Base-by-base conservation (phyloP, 2,113 vertebrate genomes). In the Tympanuchus pallidicinctus region DNA sequence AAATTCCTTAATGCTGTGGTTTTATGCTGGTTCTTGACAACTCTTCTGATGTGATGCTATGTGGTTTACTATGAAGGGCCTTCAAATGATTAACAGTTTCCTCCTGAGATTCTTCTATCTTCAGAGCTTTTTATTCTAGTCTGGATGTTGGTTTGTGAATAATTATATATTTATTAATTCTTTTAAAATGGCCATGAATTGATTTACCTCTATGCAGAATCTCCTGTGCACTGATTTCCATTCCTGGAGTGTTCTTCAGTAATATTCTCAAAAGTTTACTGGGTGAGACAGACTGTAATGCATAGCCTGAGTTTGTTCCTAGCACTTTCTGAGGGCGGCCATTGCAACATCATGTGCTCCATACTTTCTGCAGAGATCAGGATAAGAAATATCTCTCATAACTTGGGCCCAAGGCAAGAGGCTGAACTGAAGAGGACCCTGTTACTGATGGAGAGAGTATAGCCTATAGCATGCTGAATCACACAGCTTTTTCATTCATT, bases 381-480 rank as follows among this genome's bases (percentile, higher is more conserved):
- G 61, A 63, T 59, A 61, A 63, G 67, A 86, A 92, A 57, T 70
- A 79, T 54, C 71, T 92, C 57, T 74, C 57, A 57, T 82, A 89
- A 82, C 78, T 82, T 76, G 87, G 87, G 65, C 77, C 34, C 78
- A 69, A 3, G 30, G 93, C 85, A 93, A 87, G 89, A 70, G 8
- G n/a, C 34, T 86, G 82, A 91, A 93, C 85, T 66, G 64, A 64
- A 80, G 78, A 79, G 85, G 71, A 91, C 85, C 60, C 82, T 82
- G 79, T 24, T 85, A 48, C 42, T 28, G 42, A 67, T 40, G 50
- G 30, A 60, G 67, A 76, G 71, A 30, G 82, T 80, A 92, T 86
- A 85, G 79, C 85, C 7, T 8, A 40, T 88, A 88, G 28, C 64
- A 17, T 64, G 56, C 92, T 86, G 88, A 86, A 84, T 90, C 2